These are phyloP conservation scores for Felis chaus DNA, from an alignment of 2,113 vertebrate genomes.

Conservation along the genomic window DNA sequence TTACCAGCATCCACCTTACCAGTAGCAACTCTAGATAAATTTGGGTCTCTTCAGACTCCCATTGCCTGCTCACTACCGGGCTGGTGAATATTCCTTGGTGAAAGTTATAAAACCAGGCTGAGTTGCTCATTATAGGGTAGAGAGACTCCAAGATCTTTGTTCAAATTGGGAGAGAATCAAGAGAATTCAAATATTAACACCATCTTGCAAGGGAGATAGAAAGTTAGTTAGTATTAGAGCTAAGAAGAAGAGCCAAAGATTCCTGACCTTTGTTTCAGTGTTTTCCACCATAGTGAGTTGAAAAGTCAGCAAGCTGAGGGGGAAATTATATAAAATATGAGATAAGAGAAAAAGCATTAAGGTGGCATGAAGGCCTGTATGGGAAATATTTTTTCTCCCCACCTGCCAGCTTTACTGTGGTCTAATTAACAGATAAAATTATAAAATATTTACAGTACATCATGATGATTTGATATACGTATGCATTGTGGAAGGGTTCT, in stretches of 20 bases:
- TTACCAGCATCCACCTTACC: neutral
- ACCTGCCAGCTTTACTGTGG: neutral
- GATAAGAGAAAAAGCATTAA: neutral
- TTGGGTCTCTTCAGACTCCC: neutral
- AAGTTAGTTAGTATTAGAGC: neutral
- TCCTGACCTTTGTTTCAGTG: neutral
- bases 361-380: neutral
- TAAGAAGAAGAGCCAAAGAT: neutral
- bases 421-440: neutral
- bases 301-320: neutral
- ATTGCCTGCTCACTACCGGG: neutral
- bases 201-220: neutral
- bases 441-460: neutral
- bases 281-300: neutral
- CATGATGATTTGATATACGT: neutral
- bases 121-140: neutral
- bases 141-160: neutral
- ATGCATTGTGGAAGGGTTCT: neutral
- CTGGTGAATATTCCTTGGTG: neutral
- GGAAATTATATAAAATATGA: neutral
- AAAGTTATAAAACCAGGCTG: neutral
- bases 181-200: neutral
- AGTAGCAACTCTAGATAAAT: neutral
- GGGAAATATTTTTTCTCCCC: neutral
- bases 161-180: neutral